Base-by-base conservation (phyloP, 2,797 vertebrate species). In the Chaunax sp. region DNA sequence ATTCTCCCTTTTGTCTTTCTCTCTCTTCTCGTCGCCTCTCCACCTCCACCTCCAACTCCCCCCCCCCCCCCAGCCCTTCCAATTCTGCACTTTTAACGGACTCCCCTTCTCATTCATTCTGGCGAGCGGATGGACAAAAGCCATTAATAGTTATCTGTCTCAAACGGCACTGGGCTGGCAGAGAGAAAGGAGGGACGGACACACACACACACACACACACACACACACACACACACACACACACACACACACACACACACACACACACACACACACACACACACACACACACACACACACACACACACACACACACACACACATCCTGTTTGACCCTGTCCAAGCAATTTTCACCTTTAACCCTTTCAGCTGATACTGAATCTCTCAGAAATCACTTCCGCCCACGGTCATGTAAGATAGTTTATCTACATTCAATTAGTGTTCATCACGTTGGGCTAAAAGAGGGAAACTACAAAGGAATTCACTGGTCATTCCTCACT, bases 131-230 rank as follows among this genome's bases (percentile, higher is more conserved):
- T 46, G 5, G 66, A 82, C 83, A 88, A 82, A 87, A 80, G 77
- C 74, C 62, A 85, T 89, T 89, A 85, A 67, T 71, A 87, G 89
- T 91, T 80, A 92, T 89, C 87, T 74, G 77, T 63, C 9, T 5
- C 54, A 61, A 89, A 82, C 69, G 78, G 67, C 25, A 7, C 23
- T 0, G 18, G 37, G 49, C 4, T 60, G 45, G 72, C 12, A 5
- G 25, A n/a, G 25, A 49, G 25, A 44, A 10, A 51, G 5, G 13
- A 8, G 2, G 8, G 22, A 5, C 1, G 11, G 20, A 14, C 3
- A 38, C 4, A 61, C 0, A 26, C 2, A 35, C 25, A 4, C 58
- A n/a, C n/a, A n/a, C n/a, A n/a, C n/a, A n/a, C n/a, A 61, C 0
- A 33, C 2, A 37, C 26, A 3, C 58, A 20, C 25, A 28, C 22